Evolutionary conservation across 2,113 vertebrate genomes (phyloP).

Genomic region (Tiliqua scincoides): DNA sequence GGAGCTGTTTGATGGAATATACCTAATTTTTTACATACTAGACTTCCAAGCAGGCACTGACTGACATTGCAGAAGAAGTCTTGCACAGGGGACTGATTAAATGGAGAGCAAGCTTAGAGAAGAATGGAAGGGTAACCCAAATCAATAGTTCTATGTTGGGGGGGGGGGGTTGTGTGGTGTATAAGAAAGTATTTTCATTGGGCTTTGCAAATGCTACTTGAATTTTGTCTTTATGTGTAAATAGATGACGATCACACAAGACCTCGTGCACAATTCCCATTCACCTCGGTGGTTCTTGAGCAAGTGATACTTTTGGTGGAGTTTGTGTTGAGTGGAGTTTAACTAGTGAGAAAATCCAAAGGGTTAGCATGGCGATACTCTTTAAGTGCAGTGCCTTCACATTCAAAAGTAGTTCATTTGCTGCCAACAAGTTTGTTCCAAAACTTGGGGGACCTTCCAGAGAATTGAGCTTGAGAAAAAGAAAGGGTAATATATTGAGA

Average conservation of each 20-base stretch:
- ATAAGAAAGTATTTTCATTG: neutral
- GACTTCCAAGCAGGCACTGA: neutral
- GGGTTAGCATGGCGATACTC: too few species aligned
- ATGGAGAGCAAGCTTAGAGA: neutral
- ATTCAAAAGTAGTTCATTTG: neutral
- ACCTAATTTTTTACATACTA: neutral
- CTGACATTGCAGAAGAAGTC: fast-evolving
- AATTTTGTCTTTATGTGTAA: neutral
- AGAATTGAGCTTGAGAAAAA: neutral
- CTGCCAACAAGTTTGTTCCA: neutral
- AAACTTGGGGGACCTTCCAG: neutral
- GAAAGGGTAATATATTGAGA: neutral
- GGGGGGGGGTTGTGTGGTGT: neutral
- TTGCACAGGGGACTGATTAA: neutral
- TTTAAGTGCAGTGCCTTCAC: neutral
- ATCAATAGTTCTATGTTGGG: too few species aligned
- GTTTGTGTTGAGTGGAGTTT: constrained; percentile 4
- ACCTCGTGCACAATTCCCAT: neutral
- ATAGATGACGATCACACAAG: neutral
- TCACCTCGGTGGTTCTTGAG: neutral
- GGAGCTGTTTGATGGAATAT: neutral
- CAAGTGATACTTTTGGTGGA: constrained; percentile 2
- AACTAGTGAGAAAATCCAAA: neutral
- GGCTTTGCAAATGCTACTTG: neutral
- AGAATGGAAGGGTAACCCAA: neutral